phyloP scores from a whole-genome alignment of 2,797 vertebrate species.

The Cynopterus sphinx region DNA sequence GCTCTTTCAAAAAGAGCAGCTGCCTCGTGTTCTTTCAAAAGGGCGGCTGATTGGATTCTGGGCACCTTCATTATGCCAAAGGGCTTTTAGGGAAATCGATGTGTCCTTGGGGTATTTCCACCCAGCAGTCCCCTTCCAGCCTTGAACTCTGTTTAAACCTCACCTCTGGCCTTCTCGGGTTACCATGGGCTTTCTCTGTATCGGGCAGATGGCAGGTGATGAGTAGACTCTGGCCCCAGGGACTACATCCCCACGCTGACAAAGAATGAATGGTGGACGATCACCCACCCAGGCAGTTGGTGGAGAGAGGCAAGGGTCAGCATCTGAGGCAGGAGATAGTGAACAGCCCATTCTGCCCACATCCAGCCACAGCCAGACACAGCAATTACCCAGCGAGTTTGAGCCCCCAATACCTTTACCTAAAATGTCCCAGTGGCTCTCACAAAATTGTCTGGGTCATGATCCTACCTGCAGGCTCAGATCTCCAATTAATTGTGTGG shows the following conservation, averaged over 20 bases:
- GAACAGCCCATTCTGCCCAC: background rate
- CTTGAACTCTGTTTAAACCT: background rate
- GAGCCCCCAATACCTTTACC: background rate
- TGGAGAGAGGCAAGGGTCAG: background rate
- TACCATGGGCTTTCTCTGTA: background rate
- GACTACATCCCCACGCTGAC: background rate
- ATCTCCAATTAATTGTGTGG: background rate
- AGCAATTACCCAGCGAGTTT: background rate
- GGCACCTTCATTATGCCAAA: background rate
- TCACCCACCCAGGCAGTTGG: too few relatives aligned
- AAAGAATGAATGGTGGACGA: rapidly evolving
- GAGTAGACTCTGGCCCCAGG: background rate
- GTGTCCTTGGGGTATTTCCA: background rate
- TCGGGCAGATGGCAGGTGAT: background rate
- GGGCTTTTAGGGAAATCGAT: background rate
- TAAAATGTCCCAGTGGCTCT: background rate
- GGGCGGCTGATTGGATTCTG: background rate
- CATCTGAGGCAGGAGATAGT: background rate
- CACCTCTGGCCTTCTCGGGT: background rate
- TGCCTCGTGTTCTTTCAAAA: background rate
- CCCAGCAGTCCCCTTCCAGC: background rate
- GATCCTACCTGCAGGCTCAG: background rate
- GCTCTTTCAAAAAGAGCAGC: background rate
- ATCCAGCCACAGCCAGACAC: background rate
- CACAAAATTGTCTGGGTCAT: background rate